phyloP scores from a whole-genome alignment of 2,888 invertebrate species.

The Eilema griseolum region DNA sequence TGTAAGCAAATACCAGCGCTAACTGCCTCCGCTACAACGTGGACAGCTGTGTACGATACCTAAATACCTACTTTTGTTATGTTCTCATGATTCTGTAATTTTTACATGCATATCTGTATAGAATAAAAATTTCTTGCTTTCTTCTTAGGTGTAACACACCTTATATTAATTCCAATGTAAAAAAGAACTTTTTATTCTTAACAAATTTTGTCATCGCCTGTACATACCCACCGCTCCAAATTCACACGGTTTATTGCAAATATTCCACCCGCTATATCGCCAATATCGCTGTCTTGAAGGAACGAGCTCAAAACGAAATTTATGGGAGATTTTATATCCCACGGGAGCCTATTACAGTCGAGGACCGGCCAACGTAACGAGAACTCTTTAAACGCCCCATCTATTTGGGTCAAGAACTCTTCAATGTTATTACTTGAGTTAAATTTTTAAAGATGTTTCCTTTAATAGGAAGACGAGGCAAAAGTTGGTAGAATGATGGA shows the following conservation, averaged over 20 bases:
- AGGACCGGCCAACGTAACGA: conserved; percentile 51
- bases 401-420: conserved; percentile 48
- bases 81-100: too few relatives aligned
- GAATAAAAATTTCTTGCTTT: too few relatives aligned
- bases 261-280: conserved; percentile 51
- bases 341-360: conserved; percentile 72
- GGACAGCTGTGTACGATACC: too few relatives aligned
- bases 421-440: conserved; percentile 51
- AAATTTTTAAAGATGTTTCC: conserved; percentile 42
- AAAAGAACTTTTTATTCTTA: too few relatives aligned
- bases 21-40: too few relatives aligned
- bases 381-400: conserved; percentile 44
- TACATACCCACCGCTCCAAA: conserved; percentile 16
- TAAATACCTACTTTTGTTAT: too few relatives aligned
- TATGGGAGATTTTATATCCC: conserved; percentile 76
- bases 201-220: neutral
- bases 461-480: conserved; percentile 23
- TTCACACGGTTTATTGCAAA: conserved; percentile 32
- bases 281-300: conserved; percentile 53
- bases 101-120: too few relatives aligned
- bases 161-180: too few relatives aligned
- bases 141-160: too few relatives aligned
- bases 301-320: conserved; percentile 72
- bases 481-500: conserved; percentile 19
- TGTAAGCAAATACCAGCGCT: too few relatives aligned